phyloP scores from a whole-genome alignment of 1,140 invertebrate genomes.

The Homarus americanus region DNA sequence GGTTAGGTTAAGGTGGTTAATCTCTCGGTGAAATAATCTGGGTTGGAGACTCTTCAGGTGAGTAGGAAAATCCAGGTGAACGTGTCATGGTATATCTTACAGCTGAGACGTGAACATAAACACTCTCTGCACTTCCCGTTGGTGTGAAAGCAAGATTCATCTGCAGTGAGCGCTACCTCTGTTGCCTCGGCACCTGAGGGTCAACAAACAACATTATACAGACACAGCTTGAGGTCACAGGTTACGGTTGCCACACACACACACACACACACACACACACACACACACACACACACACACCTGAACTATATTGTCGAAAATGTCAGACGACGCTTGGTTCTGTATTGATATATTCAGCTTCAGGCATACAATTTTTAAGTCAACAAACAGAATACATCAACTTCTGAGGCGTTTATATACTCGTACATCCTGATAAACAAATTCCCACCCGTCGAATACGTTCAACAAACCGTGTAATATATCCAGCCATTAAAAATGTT shows the following conservation, averaged over 20 bases:
- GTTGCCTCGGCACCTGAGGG: too few species aligned
- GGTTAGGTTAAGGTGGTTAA: too few species aligned
- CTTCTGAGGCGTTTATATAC: background rate
- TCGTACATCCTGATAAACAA: too few species aligned
- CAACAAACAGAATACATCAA: background rate
- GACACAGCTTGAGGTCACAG: background rate
- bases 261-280: slow-evolving; percentile 17
- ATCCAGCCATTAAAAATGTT: too few species aligned
- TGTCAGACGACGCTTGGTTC: background rate
- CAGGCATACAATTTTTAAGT: background rate
- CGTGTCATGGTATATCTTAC: background rate
- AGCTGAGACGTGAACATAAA: background rate
- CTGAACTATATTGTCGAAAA: background rate
- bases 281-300: slow-evolving; percentile 7
- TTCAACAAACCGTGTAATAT: too few species aligned
- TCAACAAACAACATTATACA: too few species aligned
- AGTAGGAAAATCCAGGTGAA: background rate
- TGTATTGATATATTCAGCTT: background rate
- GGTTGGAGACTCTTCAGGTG: too few species aligned
- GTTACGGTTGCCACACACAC: background rate
- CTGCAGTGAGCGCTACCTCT: too few species aligned
- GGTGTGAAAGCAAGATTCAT: too few species aligned
- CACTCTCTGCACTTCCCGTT: background rate
- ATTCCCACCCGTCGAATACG: too few species aligned
- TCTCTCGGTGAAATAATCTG: too few species aligned